Base-by-base conservation (phyloP, 2,797 vertebrate genomes). In the Chromobotia macracanthus region DNA sequence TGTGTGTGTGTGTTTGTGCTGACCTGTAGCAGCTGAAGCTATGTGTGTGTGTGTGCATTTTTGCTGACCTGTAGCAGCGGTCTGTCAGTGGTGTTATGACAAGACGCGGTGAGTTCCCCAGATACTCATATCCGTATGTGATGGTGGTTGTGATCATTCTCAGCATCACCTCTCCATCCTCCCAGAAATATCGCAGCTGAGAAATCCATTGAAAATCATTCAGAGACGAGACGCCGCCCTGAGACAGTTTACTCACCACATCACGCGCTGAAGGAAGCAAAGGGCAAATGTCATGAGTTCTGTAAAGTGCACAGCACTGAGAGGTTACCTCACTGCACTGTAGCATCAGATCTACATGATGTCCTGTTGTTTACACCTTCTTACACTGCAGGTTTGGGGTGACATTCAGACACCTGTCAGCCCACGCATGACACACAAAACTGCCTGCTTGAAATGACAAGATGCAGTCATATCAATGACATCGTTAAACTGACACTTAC, bases 31-130 rank as follows among this genome's bases (percentile, higher is more conserved):
- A 28, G 28, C 28, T 28, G 28, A 28, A 28, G 28, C 28, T 31
- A 5, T 31, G 31, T 31, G 31, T 31, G 31, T 31, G 31, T 31
- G 31, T 31, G 31, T 31, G 31, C n/a, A n/a, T n/a, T n/a, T 31
- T 3, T 31, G 31, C 31, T 31, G 31, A 98, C 97, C 97, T 96
- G 50, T 98, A 97, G 88, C 97, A 98, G 83, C 96, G 91, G 88
- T 97, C 96, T 0, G 97, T 99, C 38, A 97, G 94, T 0, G 95
- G 97, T 0, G 96, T 98, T 85, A 99, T 98, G 86, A 98, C 96
- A 80, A 98, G 93, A 7, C 96, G 93, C 0, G 89, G 86, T 0
- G 95, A 97, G 90, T 96, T 99, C 3, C 97, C 97, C 83, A 99
- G 91, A 84, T 98, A 99, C 82, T 99, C 96, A 12, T 98, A 98